Percentiles rank a stretch among this genome's conserved stretches.
These are phyloP conservation scores for Cotesia chilonis DNA, from an alignment of 1,140 invertebrate species.

Conservation along the genomic window DNA sequence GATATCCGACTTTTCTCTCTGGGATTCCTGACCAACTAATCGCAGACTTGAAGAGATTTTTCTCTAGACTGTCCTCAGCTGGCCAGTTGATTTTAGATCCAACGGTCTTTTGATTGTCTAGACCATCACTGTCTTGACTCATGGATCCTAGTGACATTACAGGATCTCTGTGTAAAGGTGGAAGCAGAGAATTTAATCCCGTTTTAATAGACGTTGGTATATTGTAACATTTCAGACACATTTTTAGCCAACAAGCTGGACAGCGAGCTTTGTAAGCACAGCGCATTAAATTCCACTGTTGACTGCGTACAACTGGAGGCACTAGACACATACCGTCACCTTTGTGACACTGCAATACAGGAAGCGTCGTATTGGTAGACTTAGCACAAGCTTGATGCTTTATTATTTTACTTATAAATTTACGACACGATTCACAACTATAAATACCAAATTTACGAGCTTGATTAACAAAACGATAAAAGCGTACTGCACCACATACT, in stretches of 20 bases:
- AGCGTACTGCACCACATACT: constrained; percentile 80
- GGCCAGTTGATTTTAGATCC: constrained; percentile 57
- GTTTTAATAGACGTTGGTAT: constrained; percentile 74
- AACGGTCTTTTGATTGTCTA: constrained; percentile 50
- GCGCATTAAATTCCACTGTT: constrained; percentile 76
- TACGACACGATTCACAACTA: constrained; percentile 85
- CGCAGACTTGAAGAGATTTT: constrained; percentile 61
- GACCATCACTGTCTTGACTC: constrained; percentile 50
- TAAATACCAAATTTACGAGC: constrained; percentile 85
- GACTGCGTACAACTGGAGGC: constrained; percentile 74
- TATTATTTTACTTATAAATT: constrained; percentile 84
- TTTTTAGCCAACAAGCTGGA: constrained; percentile 87
- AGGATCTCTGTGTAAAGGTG: constrained; percentile 62
- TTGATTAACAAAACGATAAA: constrained; percentile 79
- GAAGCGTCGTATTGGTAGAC: constrained; percentile 62
- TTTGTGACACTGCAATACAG: constrained; percentile 73
- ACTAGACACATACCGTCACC: constrained; percentile 77
- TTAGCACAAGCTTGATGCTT: constrained; percentile 72
- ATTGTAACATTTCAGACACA: constrained; percentile 82
- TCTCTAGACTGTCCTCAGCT: constrained; percentile 57
- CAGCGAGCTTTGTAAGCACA: constrained; percentile 78
- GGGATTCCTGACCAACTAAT: constrained; percentile 59
- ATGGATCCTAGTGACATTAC: constrained; percentile 49
- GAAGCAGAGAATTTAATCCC: constrained; percentile 72
- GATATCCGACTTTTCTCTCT: constrained; percentile 51